phyloP scores from a whole-genome alignment of 2,113 vertebrate genomes.

The Callipepla squamata region DNA sequence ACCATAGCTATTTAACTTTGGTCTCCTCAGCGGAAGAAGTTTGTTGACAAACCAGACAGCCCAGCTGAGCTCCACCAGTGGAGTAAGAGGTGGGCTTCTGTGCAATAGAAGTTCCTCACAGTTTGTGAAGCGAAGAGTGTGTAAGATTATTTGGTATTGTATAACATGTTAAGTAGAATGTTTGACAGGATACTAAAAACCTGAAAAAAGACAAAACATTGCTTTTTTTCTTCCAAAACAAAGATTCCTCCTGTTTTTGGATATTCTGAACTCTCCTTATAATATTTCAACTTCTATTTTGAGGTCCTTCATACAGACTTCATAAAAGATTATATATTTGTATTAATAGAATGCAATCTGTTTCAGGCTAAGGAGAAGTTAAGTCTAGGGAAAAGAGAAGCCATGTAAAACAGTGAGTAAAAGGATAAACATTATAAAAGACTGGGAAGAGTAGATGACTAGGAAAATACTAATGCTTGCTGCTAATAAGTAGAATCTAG shows the following conservation, averaged over 20 bases:
- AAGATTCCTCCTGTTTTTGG: background rate
- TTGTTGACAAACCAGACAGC: background rate
- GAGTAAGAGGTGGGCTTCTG: background rate
- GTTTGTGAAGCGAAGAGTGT: background rate
- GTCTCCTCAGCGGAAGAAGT: background rate
- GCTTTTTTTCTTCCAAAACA: background rate
- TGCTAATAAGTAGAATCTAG: background rate
- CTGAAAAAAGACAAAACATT: background rate
- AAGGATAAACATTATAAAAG: background rate
- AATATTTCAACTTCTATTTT: background rate
- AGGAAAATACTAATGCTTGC: background rate
- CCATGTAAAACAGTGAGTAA: background rate
- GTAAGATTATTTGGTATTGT: background rate
- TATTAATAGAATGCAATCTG: background rate
- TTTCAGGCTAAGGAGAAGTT: background rate
- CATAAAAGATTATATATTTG: background rate
- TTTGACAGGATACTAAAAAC: background rate
- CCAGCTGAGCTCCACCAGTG: fast-evolving
- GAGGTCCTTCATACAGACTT: background rate
- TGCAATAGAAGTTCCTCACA: background rate
- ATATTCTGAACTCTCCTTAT: background rate
- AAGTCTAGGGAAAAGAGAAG: background rate
- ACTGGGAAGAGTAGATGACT: background rate
- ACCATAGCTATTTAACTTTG: background rate
- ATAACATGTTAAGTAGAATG: background rate